phyloP scores from a whole-genome alignment of 2,888 invertebrate genomes.

The Crematogaster levior region DNA sequence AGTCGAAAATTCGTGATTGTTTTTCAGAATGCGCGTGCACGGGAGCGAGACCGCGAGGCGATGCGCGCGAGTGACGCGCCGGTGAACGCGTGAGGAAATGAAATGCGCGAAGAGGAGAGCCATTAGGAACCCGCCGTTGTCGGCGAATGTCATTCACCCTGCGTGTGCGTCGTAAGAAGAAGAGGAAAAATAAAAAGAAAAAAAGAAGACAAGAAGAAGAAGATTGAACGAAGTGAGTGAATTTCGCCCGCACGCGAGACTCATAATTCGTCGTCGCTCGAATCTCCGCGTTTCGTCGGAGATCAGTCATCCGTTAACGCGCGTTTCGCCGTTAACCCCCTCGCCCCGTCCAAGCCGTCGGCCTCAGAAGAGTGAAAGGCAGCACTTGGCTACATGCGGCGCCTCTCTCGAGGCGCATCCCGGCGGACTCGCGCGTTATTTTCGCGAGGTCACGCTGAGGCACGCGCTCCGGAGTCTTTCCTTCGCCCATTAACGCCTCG shows the following conservation, averaged over 20 bases:
- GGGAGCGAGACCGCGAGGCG: slow-evolving; percentile 42
- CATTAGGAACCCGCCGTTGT: slow-evolving; percentile 39
- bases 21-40: slow-evolving; percentile 43
- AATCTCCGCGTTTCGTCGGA: slow-evolving; percentile 7
- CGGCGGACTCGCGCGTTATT: slow-evolving; percentile 63
- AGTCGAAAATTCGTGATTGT: background rate
- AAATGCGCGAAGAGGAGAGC: slow-evolving; percentile 25
- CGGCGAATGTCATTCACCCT: slow-evolving; percentile 54
- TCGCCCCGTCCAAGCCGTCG: background rate
- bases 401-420: slow-evolving; percentile 53
- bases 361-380: slow-evolving; percentile 62
- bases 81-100: slow-evolving; percentile 49
- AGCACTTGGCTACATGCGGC: slow-evolving; percentile 27
- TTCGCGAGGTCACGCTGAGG: slow-evolving; percentile 63
- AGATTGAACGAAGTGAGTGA: slow-evolving; percentile 20
- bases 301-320: slow-evolving; percentile 11
- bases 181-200: background rate
- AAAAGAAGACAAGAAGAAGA: background rate
- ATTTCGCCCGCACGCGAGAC: slow-evolving; percentile 17
- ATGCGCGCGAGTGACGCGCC: slow-evolving; percentile 35
- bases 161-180: slow-evolving; percentile 55
- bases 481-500: slow-evolving; percentile 35
- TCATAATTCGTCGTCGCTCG: slow-evolving; percentile 21
- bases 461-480: background rate
- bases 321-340: background rate